These are phyloP conservation scores for Luscinia megarhynchos DNA, from an alignment of 2,797 vertebrate genomes.

Conservation along the genomic window DNA sequence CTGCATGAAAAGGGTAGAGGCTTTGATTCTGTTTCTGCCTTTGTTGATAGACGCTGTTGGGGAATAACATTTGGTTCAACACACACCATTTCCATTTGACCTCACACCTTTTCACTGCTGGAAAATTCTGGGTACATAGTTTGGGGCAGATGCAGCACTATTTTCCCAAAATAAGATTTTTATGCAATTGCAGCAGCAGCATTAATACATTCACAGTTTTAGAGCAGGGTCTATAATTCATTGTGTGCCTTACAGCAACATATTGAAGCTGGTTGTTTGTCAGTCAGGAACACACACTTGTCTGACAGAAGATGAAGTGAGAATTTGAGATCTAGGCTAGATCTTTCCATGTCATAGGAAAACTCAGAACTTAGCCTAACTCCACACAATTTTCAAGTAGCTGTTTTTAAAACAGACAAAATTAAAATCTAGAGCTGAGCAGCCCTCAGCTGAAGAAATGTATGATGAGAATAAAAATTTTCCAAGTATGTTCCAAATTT, in stretches of 20 bases:
- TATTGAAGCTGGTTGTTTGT: not conserved
- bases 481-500: not conserved
- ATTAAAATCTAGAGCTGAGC: not conserved
- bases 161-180: not conserved
- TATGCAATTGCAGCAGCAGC: not conserved
- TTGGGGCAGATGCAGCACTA: rapidly evolving
- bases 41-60: not conserved
- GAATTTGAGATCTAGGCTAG: not conserved
- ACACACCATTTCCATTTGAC: not conserved
- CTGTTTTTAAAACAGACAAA: not conserved
- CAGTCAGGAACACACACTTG: not conserved
- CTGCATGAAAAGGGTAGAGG: not conserved
- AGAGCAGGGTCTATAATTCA: not conserved
- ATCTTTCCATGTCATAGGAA: not conserved
- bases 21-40: not conserved
- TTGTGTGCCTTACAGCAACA: not conserved
- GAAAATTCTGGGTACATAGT: not conserved
- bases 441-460: not conserved
- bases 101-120: not conserved
- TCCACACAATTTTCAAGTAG: not conserved
- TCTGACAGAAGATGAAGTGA: not conserved
- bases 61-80: not conserved
- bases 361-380: not conserved
- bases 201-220: not conserved
- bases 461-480: not conserved